Evolutionary conservation across 2,113 vertebrate genomes (phyloP).

Genomic region (Scalopus aquaticus): DNA sequence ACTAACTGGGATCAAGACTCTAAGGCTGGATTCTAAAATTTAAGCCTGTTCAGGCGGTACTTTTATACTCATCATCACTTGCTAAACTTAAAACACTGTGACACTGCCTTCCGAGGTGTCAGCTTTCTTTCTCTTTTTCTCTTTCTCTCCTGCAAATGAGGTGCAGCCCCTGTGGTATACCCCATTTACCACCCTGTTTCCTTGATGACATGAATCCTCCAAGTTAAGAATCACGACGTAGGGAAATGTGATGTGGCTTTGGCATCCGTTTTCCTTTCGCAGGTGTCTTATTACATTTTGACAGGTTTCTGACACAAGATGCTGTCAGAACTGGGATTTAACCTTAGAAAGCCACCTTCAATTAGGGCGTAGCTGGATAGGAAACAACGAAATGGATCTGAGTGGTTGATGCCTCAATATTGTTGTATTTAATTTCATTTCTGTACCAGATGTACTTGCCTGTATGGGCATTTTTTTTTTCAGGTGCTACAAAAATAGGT

Average conservation of each 20-base stretch:
- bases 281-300: conserved; percentile 79
- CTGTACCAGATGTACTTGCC: conserved; percentile 4
- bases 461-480: background rate
- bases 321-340: conserved; percentile 77
- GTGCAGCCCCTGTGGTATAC: background rate
- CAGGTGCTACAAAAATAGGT: conserved; percentile 5
- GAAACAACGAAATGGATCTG: conserved; percentile 72
- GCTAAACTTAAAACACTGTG: background rate
- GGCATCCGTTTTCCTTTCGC: conserved; percentile 77
- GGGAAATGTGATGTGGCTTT: conserved; percentile 73
- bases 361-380: conserved; percentile 67
- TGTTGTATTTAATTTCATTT: conserved; percentile 71
- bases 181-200: conserved; percentile 56
- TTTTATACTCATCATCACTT: background rate
- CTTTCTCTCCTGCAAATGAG: background rate
- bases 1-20: background rate
- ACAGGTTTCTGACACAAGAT: conserved; percentile 79
- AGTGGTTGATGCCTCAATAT: conserved; percentile 57
- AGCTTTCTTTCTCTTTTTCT: background rate
- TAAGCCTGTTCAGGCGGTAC: background rate
- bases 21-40: background rate
- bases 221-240: conserved; percentile 65
- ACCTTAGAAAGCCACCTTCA: conserved; percentile 80
- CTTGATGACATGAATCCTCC: conserved; percentile 34
- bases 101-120: background rate